phyloP scores from a whole-genome alignment of 2,888 invertebrate genomes.

The Cremastinae sp. region DNA sequence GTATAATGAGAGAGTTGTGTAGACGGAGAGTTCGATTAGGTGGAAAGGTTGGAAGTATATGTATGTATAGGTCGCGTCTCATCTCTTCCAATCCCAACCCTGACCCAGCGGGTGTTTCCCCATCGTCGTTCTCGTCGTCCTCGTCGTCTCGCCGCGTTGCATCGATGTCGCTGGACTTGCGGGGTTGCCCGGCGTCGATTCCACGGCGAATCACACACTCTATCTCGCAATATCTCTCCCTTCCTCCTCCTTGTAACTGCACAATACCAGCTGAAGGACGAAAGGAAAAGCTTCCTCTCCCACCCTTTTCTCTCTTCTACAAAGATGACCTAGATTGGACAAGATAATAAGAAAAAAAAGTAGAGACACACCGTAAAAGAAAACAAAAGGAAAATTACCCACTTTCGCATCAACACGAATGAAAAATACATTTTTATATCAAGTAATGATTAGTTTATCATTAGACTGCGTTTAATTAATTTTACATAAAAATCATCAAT shows the following conservation, averaged over 20 bases:
- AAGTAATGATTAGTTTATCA: too few species aligned
- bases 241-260: background rate
- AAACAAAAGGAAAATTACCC: background rate
- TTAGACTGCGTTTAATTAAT: too few species aligned
- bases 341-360: slow-evolving; percentile 19
- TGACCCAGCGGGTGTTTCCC: slow-evolving; percentile 59
- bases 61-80: slow-evolving; percentile 26
- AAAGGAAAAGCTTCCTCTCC: slow-evolving; percentile 31
- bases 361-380: slow-evolving; percentile 6
- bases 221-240: slow-evolving; percentile 10
- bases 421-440: too few species aligned
- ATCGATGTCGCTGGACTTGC: slow-evolving; percentile 60
- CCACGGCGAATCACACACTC: slow-evolving; percentile 28
- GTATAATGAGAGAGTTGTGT: background rate
- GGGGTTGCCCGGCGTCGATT: slow-evolving; percentile 57
- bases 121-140: slow-evolving; percentile 35
- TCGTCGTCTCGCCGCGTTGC: slow-evolving; percentile 50
- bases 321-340: slow-evolving; percentile 40
- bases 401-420: too few species aligned
- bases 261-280: slow-evolving; percentile 24
- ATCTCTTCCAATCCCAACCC: slow-evolving; percentile 57
- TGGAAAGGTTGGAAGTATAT: slow-evolving; percentile 24
- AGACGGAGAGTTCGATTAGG: slow-evolving; percentile 36
- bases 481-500: too few species aligned
- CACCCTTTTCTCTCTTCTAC: slow-evolving; percentile 11